Conservation (phyloP, 2,797 vertebrate species). For the Hyperoplus immaculatus region DNA sequence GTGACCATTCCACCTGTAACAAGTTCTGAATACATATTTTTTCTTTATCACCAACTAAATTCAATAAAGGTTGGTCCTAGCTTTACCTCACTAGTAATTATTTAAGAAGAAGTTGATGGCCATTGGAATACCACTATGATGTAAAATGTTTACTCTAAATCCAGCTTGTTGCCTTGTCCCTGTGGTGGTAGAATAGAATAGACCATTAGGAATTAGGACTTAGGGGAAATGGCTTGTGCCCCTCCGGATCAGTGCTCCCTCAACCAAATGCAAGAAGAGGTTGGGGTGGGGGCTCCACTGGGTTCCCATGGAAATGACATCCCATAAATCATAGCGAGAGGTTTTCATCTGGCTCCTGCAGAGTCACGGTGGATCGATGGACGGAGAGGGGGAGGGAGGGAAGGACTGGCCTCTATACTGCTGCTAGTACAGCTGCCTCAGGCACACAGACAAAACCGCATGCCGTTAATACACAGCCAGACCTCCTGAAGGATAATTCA, state of each 20-base stretch:
- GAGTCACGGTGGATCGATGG: constrained; percentile 76
- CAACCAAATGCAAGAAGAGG: constrained; percentile 5
- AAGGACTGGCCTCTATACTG: constrained; percentile 4
- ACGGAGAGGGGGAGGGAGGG: constrained; percentile 43
- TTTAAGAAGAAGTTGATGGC: constrained; percentile 5
- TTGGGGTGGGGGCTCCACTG: constrained; percentile 13
- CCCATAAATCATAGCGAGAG: constrained; percentile 80
- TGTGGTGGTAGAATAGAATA: not conserved
- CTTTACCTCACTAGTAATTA: constrained; percentile 3
- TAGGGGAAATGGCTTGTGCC: constrained; percentile 36
- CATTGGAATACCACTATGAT: constrained; percentile 22
- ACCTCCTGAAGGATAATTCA: constrained; percentile 45
- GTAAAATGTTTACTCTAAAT: constrained; percentile 27
- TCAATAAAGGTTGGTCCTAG: constrained; percentile 1
- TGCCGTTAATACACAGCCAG: constrained; percentile 43
- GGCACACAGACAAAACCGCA: constrained; percentile 51
- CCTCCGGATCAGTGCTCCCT: constrained; percentile 31
- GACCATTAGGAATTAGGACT: constrained; percentile 36
- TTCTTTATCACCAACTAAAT: not conserved
- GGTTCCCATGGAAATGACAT: constrained; percentile 67
- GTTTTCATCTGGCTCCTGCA: constrained; percentile 77
- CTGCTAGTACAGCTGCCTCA: constrained; percentile 22
- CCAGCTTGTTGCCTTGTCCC: constrained; percentile 7
- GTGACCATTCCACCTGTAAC: not conserved
- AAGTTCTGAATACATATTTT: not conserved